Conservation (phyloP, 2,113 vertebrate species). For the Taxidea taxus region DNA sequence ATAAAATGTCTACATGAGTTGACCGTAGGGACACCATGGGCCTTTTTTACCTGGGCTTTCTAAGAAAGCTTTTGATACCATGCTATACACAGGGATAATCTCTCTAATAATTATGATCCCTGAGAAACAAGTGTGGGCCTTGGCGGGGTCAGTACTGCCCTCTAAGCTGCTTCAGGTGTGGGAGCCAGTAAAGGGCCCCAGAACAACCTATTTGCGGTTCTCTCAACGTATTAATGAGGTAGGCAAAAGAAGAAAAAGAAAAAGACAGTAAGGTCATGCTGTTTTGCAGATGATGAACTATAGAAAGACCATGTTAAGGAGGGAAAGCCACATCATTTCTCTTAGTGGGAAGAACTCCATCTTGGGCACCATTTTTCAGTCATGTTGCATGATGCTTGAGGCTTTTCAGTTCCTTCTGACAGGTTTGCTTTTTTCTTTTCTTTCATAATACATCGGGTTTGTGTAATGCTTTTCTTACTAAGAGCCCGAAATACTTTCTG, state of each 20-base stretch:
- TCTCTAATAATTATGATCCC: constrained; percentile 61
- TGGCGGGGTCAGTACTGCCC: constrained; percentile 5
- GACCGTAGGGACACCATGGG: constrained; percentile 49
- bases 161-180: background rate
- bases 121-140: constrained; percentile 33
- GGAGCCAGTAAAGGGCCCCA: background rate
- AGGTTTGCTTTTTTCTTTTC: constrained; percentile 26
- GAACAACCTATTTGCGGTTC: background rate
- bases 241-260: background rate
- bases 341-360: background rate
- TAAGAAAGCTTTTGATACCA: constrained; percentile 62
- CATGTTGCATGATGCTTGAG: background rate
- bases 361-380: background rate
- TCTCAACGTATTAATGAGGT: background rate
- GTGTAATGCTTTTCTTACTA: constrained; percentile 37
- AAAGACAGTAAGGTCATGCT: background rate
- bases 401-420: constrained; percentile 17
- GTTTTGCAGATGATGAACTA: background rate
- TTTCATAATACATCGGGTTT: constrained; percentile 43
- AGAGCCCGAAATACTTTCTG: background rate
- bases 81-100: constrained; percentile 56
- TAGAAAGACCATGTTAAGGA: background rate
- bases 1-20: constrained; percentile 61
- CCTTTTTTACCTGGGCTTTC: constrained; percentile 74
- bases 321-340: background rate